Evolutionary conservation across 2,888 invertebrate genomes (phyloP).

Genomic region (Volucella inanis): DNA sequence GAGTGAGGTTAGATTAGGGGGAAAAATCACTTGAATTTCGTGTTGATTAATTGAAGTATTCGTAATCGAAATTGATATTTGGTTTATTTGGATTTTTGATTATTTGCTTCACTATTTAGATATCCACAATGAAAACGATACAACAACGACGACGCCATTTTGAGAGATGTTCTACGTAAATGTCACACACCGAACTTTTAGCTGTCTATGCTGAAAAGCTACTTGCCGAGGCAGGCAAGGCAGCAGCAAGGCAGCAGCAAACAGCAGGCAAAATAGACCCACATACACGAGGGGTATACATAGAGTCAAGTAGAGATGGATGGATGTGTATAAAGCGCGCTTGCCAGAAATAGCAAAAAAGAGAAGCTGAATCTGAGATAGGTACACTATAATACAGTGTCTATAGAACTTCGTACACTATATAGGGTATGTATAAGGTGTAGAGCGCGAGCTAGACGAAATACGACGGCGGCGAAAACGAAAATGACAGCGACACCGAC

Average conservation of each 20-base stretch:
- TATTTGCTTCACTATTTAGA: conserved; percentile 58
- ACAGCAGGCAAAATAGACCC: conserved; percentile 58
- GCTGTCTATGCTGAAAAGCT: conserved; percentile 75
- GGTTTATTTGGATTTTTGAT: conserved; percentile 43
- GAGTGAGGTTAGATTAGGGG: background rate
- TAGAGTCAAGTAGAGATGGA: conserved; percentile 34
- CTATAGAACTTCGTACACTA: no score
- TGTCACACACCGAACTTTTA: conserved; percentile 75
- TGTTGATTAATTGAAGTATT: conserved; percentile 12
- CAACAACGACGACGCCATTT: conserved; percentile 74
- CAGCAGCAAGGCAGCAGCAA: conserved; percentile 25
- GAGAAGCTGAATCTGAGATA: conserved; percentile 70
- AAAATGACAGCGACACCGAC: no score
- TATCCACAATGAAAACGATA: conserved; percentile 68
- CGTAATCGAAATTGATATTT: conserved; percentile 12
- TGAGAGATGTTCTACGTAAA: conserved; percentile 75
- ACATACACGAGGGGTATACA: conserved; percentile 51
- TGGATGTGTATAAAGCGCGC: conserved; percentile 67
- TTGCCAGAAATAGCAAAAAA: conserved; percentile 73
- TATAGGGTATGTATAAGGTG: no score
- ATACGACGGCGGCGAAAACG: conserved; percentile 14
- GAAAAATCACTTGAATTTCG: conserved; percentile 25
- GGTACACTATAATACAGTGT: conserved; percentile 16
- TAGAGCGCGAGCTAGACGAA: conserved; percentile 64
- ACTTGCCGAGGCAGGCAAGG: conserved; percentile 57